phyloP scores from a whole-genome alignment of 1,140 invertebrate genomes.

The roundworm (Caenorhabditis elegans) region WBcel235 BX284605.5:10864501-10865000 shows the following conservation, averaged over 20 bases:
- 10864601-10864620: constrained; percentile 6
- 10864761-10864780: not conserved
- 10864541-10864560: not conserved
- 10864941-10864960: no score
- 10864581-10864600: constrained; percentile 18
- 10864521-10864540: not conserved
- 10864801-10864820: constrained; percentile 13
- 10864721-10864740: not conserved
- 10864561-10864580: not conserved
- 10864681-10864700: not conserved
- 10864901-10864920: no score
- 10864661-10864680: not conserved
- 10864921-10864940: no score
- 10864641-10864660: not conserved
- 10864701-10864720: not conserved
- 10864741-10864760: not conserved
- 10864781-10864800: not conserved
- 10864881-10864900: not conserved
- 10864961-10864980: no score
- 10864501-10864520: not conserved
- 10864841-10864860: not conserved
- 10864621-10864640: constrained; percentile 5
- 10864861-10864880: not conserved
- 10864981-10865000: no score
- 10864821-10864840: not conserved